phyloP scores from a whole-genome alignment of 2,113 vertebrate genomes.

The Lophochroa leadbeateri region DNA sequence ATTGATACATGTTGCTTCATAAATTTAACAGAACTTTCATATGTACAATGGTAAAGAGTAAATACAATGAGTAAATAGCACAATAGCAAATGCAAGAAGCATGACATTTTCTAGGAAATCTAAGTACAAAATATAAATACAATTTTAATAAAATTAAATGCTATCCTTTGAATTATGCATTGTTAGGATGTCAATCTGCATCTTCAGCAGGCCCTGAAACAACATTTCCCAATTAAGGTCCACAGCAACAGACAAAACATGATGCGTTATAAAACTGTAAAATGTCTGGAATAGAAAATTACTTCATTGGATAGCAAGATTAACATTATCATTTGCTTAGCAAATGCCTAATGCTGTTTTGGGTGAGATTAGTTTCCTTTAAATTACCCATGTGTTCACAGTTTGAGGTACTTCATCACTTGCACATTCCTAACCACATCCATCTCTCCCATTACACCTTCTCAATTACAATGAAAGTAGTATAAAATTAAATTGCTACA shows the following conservation, averaged over 20 bases:
- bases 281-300: constrained; percentile 24
- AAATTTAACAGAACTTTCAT: neutral
- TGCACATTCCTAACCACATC: constrained; percentile 27
- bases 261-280: neutral
- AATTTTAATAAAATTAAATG: constrained; percentile 15
- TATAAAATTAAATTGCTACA: constrained; percentile 47
- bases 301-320: neutral
- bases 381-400: constrained; percentile 52
- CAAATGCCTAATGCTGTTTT: constrained; percentile 21
- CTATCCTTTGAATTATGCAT: constrained; percentile 3
- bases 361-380: constrained; percentile 26
- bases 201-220: neutral
- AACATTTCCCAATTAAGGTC: neutral
- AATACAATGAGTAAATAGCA: neutral
- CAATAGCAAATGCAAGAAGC: neutral
- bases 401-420: constrained; percentile 48
- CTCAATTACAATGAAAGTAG: constrained; percentile 43
- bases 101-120: neutral
- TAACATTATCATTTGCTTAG: constrained; percentile 39
- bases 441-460: constrained; percentile 39
- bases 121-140: neutral
- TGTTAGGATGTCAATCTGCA: neutral
- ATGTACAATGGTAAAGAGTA: neutral
- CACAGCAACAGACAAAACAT: neutral
- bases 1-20: neutral